phyloP scores from a whole-genome alignment of 2,797 vertebrate species.

The Brachyrhaphis roseni region DNA sequence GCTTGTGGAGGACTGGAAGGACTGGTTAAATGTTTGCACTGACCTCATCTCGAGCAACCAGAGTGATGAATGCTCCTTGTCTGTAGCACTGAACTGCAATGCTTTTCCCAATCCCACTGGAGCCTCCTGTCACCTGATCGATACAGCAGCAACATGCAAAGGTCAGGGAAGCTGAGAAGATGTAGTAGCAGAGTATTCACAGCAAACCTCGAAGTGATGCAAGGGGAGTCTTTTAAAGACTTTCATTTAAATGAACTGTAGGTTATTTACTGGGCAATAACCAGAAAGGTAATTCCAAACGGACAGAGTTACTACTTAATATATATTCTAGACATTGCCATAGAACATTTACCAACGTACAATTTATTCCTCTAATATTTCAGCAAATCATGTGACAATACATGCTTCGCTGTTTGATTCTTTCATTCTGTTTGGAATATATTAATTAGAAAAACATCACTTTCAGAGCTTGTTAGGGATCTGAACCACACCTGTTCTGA shows the following conservation, averaged over 20 bases:
- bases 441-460: too few relatives aligned
- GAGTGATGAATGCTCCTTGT: constrained; percentile 96
- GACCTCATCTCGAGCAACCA: constrained; percentile 97
- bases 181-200: background rate
- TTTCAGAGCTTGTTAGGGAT: too few relatives aligned
- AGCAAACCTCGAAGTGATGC: background rate
- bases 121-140: constrained; percentile 94
- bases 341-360: background rate
- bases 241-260: background rate
- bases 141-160: constrained; percentile 10
- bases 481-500: too few relatives aligned
- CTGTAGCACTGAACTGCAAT: constrained; percentile 95
- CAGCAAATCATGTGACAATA: background rate
- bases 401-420: background rate
- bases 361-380: background rate
- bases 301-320: background rate
- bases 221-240: background rate
- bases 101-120: constrained; percentile 96
- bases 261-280: background rate
- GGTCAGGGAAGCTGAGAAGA: background rate
- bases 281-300: background rate
- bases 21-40: constrained; percentile 44
- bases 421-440: background rate
- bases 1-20: constrained; percentile 4
- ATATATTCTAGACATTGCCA: background rate